Evolutionary conservation across 1,140 invertebrate species (phyloP).

Genomic region (Olivierus martensii): DNA sequence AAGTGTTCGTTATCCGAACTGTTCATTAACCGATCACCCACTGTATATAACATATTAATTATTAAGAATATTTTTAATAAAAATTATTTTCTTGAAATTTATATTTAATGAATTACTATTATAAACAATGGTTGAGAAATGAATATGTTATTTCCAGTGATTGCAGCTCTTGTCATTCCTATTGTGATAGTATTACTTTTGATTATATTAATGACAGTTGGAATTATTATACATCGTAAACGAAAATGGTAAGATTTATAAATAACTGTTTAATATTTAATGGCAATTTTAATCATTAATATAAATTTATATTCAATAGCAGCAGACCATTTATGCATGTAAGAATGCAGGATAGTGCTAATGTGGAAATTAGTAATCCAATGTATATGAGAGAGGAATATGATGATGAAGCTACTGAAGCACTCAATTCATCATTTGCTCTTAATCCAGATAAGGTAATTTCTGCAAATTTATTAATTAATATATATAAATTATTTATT

Average conservation of each 20-base stretch:
- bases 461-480: constrained; percentile 2
- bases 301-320: constrained; percentile 31
- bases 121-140: too few relatives aligned
- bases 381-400: constrained; percentile 55
- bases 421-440: constrained; percentile 36
- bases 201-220: constrained; percentile 22
- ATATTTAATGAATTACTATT: too few relatives aligned
- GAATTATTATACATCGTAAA: constrained; percentile 19
- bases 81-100: too few relatives aligned
- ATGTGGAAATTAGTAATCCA: constrained; percentile 65
- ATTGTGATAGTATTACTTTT: constrained; percentile 15
- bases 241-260: constrained; percentile 21
- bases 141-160: constrained; percentile 2
- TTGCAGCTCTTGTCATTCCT: constrained; percentile 13
- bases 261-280: too few relatives aligned
- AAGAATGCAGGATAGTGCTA: constrained; percentile 52
- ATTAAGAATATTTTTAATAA: too few relatives aligned
- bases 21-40: too few relatives aligned
- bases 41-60: too few relatives aligned
- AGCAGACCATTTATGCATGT: constrained; percentile 57
- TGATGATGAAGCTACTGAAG: constrained; percentile 45
- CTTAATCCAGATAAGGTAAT: constrained; percentile 44
- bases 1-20: too few relatives aligned
- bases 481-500: not conserved
- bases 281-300: too few relatives aligned